Evolutionary conservation across 2,113 vertebrate genomes (phyloP).

Genomic region (Pollimyrus isidori): DNA sequence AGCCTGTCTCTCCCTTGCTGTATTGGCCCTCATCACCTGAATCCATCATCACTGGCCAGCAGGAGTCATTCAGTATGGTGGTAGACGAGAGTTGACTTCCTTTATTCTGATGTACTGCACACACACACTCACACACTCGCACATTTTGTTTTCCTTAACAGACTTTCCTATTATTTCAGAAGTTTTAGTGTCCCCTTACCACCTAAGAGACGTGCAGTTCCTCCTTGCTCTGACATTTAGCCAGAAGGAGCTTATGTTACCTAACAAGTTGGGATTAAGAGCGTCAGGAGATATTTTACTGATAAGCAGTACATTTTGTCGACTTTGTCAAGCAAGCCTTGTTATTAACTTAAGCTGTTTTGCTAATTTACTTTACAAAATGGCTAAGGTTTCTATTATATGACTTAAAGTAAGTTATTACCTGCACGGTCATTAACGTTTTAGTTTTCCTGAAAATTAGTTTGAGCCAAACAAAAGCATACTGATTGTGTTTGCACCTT

Average conservation of each 20-base stretch:
- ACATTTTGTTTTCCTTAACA: slow-evolving; percentile 23
- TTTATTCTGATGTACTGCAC: slow-evolving; percentile 28
- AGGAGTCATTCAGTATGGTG: slow-evolving; percentile 1
- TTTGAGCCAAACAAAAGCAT: slow-evolving; percentile 41
- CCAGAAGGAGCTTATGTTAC: slow-evolving; percentile 34
- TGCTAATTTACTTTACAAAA: slow-evolving; percentile 18
- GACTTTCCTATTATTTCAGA: not conserved
- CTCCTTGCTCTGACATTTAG: slow-evolving; percentile 23
- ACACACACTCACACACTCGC: not conserved
- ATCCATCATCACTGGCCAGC: slow-evolving; percentile 39
- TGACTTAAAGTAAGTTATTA: slow-evolving; percentile 29
- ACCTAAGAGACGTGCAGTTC: not conserved
- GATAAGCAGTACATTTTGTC: slow-evolving; percentile 45
- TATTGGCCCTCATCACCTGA: slow-evolving; percentile 37
- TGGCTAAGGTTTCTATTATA: slow-evolving; percentile 27
- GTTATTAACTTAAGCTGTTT: slow-evolving; percentile 34
- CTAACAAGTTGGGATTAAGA: slow-evolving; percentile 33
- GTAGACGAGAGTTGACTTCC: slow-evolving; percentile 32
- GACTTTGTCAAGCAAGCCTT: slow-evolving; percentile 39
- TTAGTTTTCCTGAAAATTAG: slow-evolving; percentile 30
- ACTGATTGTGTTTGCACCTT: slow-evolving; percentile 46
- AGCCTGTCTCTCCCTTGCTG: slow-evolving; percentile 49
- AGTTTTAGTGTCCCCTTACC: not conserved
- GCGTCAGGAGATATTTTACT: slow-evolving; percentile 33
- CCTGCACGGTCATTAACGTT: slow-evolving; percentile 30